These are phyloP conservation scores for Steinernema carpocapsae DNA, from an alignment of 2,888 invertebrate species.

Conservation along the genomic window DNA sequence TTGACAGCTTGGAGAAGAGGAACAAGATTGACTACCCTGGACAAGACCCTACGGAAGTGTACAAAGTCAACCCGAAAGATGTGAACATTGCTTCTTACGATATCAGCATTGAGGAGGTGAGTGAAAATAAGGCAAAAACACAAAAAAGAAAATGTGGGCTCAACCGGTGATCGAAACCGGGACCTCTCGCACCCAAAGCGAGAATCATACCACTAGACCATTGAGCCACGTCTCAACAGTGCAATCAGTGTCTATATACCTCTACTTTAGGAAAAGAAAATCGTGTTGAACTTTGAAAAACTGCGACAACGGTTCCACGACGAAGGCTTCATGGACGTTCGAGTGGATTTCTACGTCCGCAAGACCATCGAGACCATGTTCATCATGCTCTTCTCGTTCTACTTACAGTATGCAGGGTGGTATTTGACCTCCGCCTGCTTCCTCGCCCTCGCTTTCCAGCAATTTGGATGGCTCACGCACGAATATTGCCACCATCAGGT, in stretches of 20 bases:
- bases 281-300: slow-evolving; percentile 61
- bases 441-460: slow-evolving; percentile 65
- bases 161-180: slow-evolving; percentile 64
- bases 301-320: slow-evolving; percentile 56
- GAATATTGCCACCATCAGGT: slow-evolving; percentile 67
- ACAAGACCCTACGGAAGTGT: slow-evolving; percentile 42
- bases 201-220: slow-evolving; percentile 66
- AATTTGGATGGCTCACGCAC: slow-evolving; percentile 65
- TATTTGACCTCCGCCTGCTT: slow-evolving; percentile 59
- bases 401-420: slow-evolving; percentile 60
- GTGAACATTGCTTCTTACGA: slow-evolving; percentile 62
- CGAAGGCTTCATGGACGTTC: slow-evolving; percentile 60
- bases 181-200: slow-evolving; percentile 66
- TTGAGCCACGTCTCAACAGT: slow-evolving; percentile 39
- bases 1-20: slow-evolving; percentile 50
- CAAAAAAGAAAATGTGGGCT: slow-evolving; percentile 41
- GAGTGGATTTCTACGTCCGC: slow-evolving; percentile 52
- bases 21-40: slow-evolving; percentile 46
- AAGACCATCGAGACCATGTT: slow-evolving; percentile 52
- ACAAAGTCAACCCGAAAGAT: slow-evolving; percentile 43
- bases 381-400: slow-evolving; percentile 56
- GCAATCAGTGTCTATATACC: too few species aligned
- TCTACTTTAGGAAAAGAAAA: slow-evolving; percentile 61
- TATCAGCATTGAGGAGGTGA: slow-evolving; percentile 57
- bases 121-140: neutral